Base-by-base conservation (phyloP, 2,888 invertebrate species). In the Sphaerophoria rueppellii region DNA sequence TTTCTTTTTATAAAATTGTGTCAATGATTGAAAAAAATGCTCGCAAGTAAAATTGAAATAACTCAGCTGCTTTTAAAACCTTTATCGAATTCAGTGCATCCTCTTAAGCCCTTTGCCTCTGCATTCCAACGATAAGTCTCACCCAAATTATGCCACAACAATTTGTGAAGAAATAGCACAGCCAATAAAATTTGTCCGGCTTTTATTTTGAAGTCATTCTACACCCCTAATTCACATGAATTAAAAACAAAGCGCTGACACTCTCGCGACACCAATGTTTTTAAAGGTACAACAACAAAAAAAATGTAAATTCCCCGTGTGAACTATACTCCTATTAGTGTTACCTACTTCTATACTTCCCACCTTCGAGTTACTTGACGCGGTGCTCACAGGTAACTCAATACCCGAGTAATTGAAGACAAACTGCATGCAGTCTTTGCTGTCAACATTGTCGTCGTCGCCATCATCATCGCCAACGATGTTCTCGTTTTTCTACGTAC, bases 391-490 rank as follows among this genome's bases (percentile, higher is more conserved):
- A 85, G 76, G 86, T 86, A 86, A 86, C 60, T 32, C 71, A 78
- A 86, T 77, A 82, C 65, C 74, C 77, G 69, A 57, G 86, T 86
- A 86, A 86, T 86, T 86, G 86, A 86, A 86, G 81, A 86, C 77
- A 82, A 82, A 74, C 81, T 85, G 76, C 70, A 85, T 85, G 60
- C 73, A 85, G 73, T 77, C 76, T 58, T 83, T 83, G 61, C 24
- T 58, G 78, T 82, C 65, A 52, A 65, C 75, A 16, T 76, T 58
- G 76, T 81, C 54, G 65, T 16, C 32, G 40, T 46, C 46, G 34
- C 61, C 67, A 67, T 50, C 57, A 71, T 11, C 60, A 57, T 72
- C 48, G 40, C 32, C 35, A 52, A 35, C 61, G 34, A 57, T 9
- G 50, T 16, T 16, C 48, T 4, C 16, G 16, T 37, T 4, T 37